A percentile compares a stretch with the other conserved stretches of the same genome.
These are phyloP conservation scores for Ariopsis seemanni DNA, from an alignment of 2,113 vertebrate species.

Conservation along the genomic window DNA sequence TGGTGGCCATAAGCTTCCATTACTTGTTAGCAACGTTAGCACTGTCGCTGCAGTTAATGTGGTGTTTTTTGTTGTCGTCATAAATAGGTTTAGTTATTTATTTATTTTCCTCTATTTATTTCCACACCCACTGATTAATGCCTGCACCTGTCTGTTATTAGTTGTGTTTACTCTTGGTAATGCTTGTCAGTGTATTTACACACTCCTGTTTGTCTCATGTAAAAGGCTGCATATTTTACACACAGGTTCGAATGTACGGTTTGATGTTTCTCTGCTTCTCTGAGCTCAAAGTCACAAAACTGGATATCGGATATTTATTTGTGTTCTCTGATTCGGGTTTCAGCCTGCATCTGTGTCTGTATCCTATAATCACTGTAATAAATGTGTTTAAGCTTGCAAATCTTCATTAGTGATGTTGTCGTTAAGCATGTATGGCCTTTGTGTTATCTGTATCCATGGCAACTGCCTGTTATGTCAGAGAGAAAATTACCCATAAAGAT, in stretches of 20 bases:
- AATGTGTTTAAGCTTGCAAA: neutral
- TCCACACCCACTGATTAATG: neutral
- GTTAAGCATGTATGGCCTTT: neutral
- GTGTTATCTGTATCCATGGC: neutral
- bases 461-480: slow-evolving; percentile 5
- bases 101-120: neutral
- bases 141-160: too few species aligned
- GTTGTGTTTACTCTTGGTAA: too few species aligned
- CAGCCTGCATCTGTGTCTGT: neutral
- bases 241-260: neutral
- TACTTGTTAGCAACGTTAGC: neutral
- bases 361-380: neutral
- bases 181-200: neutral
- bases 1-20: neutral
- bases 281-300: neutral
- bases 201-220: neutral
- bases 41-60: neutral
- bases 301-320: neutral
- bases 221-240: too few species aligned
- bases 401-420: neutral
- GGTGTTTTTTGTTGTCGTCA: neutral
- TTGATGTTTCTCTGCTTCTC: too few species aligned
- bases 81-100: neutral
- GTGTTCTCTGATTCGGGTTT: neutral
- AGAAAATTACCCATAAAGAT: neutral